Base-by-base conservation (phyloP, 2,797 vertebrate species). In the Chelidonichthys spinosus region DNA sequence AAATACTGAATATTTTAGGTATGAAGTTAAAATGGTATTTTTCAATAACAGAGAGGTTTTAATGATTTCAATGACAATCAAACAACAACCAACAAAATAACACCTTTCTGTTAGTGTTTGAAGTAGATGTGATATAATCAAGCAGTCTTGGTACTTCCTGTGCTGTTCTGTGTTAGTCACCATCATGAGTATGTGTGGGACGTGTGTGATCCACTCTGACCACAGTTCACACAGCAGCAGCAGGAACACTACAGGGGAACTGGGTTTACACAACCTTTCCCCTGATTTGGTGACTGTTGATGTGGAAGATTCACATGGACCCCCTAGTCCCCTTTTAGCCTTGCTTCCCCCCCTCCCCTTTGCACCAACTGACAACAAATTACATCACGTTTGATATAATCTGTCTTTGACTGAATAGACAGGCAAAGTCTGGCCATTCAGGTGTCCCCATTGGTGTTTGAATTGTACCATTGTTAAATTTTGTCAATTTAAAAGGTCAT, bases 231-330 rank as follows among this genome's bases (percentile, higher is more conserved):
- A 66, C 40, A 52, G 25, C 47, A 39, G 63, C 43, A 54, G 42
- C 35, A 65, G 53, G 35, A 6, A 10, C 17, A 32, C 44, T 54
- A 32, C 53, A 49, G 50, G 46, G 62, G 60, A 25, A 63, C 56
- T 1, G 36, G 36, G 72, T 86, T 82, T 74, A 56, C 69, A 60
- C 58, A 66, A 79, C 67, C 78, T 87, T 89, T 85, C 63, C 43
- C 76, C 78, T 71, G 10, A 72, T 85, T 83, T 33, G 3, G 10
- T 17, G 52, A 37, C n/a, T 67, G 46, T 71, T 42, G 58, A 80
- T 82, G 63, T 82, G 64, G 66, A 80, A 53, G 75, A 72, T 66
- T 58, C 69, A 74, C 54, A 69, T 54, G 40, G 53, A 73, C 42
- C 18, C 33, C 11, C 0, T 0, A 2, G 35, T 64, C 72, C 78